Conservation (phyloP, 2,797 vertebrate species). For the Syngnathus acus region DNA sequence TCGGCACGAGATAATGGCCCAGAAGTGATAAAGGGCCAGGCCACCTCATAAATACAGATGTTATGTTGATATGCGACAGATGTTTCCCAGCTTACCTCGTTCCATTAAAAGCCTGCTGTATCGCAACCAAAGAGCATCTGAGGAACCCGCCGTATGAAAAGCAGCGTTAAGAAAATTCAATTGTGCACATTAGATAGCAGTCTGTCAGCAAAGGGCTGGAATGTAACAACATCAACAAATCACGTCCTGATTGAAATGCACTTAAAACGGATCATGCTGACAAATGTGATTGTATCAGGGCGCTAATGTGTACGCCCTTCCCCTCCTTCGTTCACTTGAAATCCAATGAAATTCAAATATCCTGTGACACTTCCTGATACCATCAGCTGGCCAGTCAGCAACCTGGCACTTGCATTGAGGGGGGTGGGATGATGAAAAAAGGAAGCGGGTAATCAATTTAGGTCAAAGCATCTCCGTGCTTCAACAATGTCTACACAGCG, state of each 20-base stretch:
- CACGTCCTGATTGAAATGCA: conserved; percentile 95
- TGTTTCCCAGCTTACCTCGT: conserved; percentile 75
- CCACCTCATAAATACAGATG: conserved; percentile 74
- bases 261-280: conserved; percentile 97
- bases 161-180: conserved; percentile 98
- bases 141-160: conserved; percentile 93
- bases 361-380: conserved; percentile 78
- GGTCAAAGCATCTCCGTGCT: conserved; percentile 58
- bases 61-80: conserved; percentile 71
- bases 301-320: conserved; percentile 80
- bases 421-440: conserved; percentile 22
- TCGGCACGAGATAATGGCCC: conserved; percentile 59
- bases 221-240: conserved; percentile 97
- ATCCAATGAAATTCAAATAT: conserved; percentile 90
- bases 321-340: conserved; percentile 82
- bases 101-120: conserved; percentile 82
- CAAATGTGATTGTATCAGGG: conserved; percentile 92
- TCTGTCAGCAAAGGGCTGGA: conserved; percentile 70
- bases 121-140: conserved; percentile 84
- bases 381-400: conserved; percentile 70
- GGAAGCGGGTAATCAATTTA: conserved; percentile 80
- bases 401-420: conserved; percentile 34
- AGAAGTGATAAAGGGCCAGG: conserved; percentile 59
- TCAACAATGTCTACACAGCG: conserved; percentile 5
- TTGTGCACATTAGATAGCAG: conserved; percentile 87